Conservation (phyloP, 2,113 vertebrate genomes). For the Oriolus oriolus region DNA sequence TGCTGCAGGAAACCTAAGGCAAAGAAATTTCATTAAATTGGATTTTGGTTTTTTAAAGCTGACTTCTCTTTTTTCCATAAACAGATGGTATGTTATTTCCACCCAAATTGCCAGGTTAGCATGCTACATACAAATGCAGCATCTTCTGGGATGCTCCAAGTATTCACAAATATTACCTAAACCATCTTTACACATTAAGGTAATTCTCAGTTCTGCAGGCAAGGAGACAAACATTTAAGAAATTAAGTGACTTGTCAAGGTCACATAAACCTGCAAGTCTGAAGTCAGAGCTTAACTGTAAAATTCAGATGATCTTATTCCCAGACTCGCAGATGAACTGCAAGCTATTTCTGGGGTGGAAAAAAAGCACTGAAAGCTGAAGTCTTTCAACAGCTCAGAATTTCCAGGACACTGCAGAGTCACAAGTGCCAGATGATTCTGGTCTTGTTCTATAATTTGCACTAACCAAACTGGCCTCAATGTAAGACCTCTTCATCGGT, state of each 20-base stretch:
- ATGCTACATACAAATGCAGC: not conserved
- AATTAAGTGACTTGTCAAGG: not conserved
- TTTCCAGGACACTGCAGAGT: conserved; percentile 58
- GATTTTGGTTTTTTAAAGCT: not conserved
- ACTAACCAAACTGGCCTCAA: conserved; percentile 36
- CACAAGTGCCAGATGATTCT: conserved; percentile 50
- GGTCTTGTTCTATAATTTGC: conserved; percentile 51
- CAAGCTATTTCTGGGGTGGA: conserved; percentile 53
- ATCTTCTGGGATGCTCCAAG: not conserved
- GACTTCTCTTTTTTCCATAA: not conserved
- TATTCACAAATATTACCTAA: not conserved
- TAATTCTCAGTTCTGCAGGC: not conserved
- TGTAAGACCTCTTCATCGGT: not conserved
- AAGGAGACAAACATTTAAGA: not conserved
- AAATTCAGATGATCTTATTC: conserved; percentile 33
- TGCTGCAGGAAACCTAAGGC: not conserved
- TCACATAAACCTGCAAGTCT: conserved; percentile 1
- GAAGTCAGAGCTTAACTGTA: conserved; percentile 23
- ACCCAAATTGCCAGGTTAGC: not conserved
- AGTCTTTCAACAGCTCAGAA: conserved; percentile 51
- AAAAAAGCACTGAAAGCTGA: conserved; percentile 37
- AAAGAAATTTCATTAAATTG: not conserved
- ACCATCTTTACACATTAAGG: not conserved
- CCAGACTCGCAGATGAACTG: conserved; percentile 28
- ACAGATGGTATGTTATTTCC: not conserved